These are phyloP conservation scores for Hypselothyrea guttata DNA, from an alignment of 2,888 invertebrate genomes.

Conservation along the genomic window DNA sequence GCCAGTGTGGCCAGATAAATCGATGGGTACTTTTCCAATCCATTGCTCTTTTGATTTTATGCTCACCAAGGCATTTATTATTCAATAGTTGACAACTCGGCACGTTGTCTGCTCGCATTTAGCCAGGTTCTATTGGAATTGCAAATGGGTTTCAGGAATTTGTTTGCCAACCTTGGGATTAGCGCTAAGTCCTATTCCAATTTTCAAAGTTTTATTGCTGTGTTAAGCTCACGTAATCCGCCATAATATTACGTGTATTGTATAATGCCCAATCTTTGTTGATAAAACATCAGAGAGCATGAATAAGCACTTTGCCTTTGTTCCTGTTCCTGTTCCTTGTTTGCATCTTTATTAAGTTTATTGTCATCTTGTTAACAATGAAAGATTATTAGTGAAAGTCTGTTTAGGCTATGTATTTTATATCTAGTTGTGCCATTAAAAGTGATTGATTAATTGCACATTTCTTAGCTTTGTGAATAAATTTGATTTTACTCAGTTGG, in stretches of 20 bases:
- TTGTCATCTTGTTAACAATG: too few relatives aligned
- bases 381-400: too few relatives aligned
- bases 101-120: conserved; percentile 16
- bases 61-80: conserved; percentile 32
- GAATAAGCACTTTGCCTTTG: background rate
- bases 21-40: conserved; percentile 58
- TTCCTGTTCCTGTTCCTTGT: background rate
- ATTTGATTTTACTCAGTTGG: too few relatives aligned
- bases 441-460: too few relatives aligned
- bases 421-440: too few relatives aligned
- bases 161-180: background rate
- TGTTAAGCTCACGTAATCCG: conserved; percentile 32
- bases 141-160: conserved; percentile 15
- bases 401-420: too few relatives aligned
- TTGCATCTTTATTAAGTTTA: too few relatives aligned
- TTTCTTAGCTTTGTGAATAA: too few relatives aligned
- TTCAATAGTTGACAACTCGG: conserved; percentile 28
- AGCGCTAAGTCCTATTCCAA: conserved; percentile 8
- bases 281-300: conserved; percentile 31
- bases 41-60: conserved; percentile 44
- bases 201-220: conserved; percentile 1
- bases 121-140: conserved; percentile 35
- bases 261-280: conserved; percentile 47
- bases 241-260: conserved; percentile 22
- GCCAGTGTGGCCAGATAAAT: conserved; percentile 36